phyloP scores from a whole-genome alignment of 2,888 invertebrate species.

The Ormyrus rosae region DNA sequence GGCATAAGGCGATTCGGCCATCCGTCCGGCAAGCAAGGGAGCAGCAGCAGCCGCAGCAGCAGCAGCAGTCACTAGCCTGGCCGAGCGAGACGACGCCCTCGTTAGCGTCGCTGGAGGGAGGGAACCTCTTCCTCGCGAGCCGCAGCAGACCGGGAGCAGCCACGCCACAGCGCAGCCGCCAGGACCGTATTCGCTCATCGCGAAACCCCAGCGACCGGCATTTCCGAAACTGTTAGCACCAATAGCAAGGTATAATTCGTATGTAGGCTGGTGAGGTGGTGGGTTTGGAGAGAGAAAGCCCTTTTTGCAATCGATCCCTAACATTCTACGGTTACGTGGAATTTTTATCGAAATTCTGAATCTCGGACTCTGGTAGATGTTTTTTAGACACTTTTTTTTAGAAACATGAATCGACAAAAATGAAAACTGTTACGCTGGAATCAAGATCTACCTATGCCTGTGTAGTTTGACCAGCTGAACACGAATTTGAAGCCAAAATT shows the following conservation, averaged over 20 bases:
- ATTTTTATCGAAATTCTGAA: no score
- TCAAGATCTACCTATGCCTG: no score
- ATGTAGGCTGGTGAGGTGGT: no score
- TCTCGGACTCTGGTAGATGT: no score
- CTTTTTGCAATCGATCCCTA: no score
- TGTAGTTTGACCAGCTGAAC: no score
- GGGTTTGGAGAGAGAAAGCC: no score
- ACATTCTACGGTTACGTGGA: no score
- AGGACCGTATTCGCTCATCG: conserved; percentile 58
- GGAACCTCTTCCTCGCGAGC: conserved; percentile 29
- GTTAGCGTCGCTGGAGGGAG: conserved; percentile 32
- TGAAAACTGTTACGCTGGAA: no score
- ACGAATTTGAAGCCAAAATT: no score
- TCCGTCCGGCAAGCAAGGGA: conserved; percentile 43
- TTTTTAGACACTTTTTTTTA: no score
- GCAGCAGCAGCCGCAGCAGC: conserved; percentile 47
- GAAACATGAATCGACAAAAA: no score
- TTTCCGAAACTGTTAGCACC: conserved; percentile 75
- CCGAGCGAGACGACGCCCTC: conserved; percentile 10
- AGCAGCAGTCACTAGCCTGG: conserved; percentile 46
- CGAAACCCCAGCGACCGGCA: conserved; percentile 71
- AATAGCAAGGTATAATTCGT: conserved; percentile 69
- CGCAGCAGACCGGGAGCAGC: conserved; percentile 13
- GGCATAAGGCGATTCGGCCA: conserved; percentile 42
- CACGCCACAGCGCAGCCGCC: conserved; percentile 33